These are phyloP conservation scores for Myotis lucifugus DNA, from an alignment of 2,113 vertebrate species.

Conservation along the genomic window DNA sequence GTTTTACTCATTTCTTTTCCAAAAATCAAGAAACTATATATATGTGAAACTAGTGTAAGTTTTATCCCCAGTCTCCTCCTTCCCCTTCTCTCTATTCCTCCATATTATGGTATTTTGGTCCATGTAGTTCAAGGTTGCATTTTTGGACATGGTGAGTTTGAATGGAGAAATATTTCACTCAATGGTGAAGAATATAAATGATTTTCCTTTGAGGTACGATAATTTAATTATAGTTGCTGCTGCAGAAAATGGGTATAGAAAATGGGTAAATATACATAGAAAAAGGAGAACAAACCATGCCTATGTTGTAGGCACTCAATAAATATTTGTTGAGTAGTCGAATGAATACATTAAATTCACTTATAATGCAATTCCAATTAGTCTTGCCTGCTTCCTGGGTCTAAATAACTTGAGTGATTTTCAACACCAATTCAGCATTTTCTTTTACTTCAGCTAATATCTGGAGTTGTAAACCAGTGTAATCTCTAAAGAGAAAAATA, in stretches of 20 bases:
- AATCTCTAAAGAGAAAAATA: background rate
- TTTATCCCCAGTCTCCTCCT: background rate
- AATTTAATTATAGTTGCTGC: conserved; percentile 64
- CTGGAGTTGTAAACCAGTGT: background rate
- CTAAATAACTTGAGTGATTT: background rate
- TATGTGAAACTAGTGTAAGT: background rate
- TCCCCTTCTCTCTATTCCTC: background rate
- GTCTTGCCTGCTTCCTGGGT: background rate
- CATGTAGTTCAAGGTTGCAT: background rate
- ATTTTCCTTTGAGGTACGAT: conserved; percentile 73
- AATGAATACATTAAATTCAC: background rate
- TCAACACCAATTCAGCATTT: background rate
- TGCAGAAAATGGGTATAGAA: conserved; percentile 43
- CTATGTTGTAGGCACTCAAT: background rate
- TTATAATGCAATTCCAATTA: background rate
- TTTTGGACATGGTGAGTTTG: conserved; percentile 67
- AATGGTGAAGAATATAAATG: conserved; percentile 74
- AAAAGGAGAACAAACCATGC: background rate
- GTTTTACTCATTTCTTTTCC: background rate
- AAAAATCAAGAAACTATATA: background rate
- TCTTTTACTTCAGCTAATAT: background rate
- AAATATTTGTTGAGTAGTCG: background rate
- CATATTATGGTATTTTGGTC: background rate
- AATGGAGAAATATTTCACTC: conserved; percentile 79
- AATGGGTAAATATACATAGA: conserved; percentile 17